Evolutionary conservation across 2,888 invertebrate species (phyloP).

Genomic region (Nymphalis c-album): DNA sequence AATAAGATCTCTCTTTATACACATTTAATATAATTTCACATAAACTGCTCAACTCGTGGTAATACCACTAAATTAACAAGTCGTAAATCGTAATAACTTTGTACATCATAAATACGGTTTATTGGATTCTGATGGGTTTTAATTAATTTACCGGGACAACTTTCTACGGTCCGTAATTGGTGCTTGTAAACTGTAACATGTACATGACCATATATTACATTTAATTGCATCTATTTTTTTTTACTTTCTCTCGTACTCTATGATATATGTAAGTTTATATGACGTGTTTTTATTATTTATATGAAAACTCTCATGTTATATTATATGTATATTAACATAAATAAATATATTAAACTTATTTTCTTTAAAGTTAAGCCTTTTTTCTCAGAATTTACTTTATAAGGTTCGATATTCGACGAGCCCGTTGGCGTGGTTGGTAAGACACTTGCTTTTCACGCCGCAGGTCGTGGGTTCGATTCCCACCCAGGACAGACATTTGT

Average conservation of each 20-base stretch:
- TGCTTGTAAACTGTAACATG: conserved; percentile 33
- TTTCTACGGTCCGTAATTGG: conserved; percentile 39
- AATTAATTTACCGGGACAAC: conserved; percentile 41
- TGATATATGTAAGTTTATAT: conserved; percentile 25
- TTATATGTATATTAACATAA: neutral
- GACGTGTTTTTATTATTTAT: conserved; percentile 6
- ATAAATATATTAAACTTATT: too few relatives aligned
- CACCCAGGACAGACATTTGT: too few relatives aligned
- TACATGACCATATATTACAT: conserved; percentile 31
- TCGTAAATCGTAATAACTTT: conserved; percentile 21
- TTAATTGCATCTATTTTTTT: conserved; percentile 34
- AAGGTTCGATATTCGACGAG: too few relatives aligned
- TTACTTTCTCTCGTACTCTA: conserved; percentile 28
- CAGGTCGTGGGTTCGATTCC: too few relatives aligned
- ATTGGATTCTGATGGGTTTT: conserved; percentile 38
- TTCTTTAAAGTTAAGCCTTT: too few relatives aligned
- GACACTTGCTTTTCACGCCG: too few relatives aligned
- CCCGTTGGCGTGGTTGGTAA: too few relatives aligned
- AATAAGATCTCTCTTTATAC: neutral
- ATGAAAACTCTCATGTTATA: neutral
- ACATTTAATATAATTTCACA: neutral
- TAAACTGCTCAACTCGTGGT: neutral
- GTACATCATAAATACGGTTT: conserved; percentile 34
- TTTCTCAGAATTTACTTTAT: too few relatives aligned
- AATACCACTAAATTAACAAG: conserved; percentile 23